Conservation (phyloP, 2,888 invertebrate species). For the Poecilobothrus nobilitatus region DNA sequence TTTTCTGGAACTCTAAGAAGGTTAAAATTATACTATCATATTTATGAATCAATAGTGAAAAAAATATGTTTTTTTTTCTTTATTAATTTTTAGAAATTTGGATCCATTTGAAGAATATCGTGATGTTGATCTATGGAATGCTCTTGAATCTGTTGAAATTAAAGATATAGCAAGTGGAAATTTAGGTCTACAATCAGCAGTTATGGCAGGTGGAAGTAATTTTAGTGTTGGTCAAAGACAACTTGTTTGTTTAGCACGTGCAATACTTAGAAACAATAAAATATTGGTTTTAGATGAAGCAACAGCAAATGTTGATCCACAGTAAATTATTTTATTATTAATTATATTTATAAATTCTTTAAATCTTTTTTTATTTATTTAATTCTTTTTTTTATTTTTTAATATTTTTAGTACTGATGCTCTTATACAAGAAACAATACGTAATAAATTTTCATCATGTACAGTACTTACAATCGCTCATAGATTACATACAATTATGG, state of each 20-base stretch:
- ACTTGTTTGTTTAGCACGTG: slow-evolving; percentile 73
- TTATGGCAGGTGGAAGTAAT: slow-evolving; percentile 52
- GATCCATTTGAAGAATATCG: slow-evolving; percentile 66
- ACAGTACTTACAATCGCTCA: slow-evolving; percentile 82
- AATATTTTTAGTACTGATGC: slow-evolving; percentile 51
- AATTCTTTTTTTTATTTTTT: background rate
- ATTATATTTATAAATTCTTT: too few relatives aligned
- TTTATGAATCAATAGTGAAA: background rate
- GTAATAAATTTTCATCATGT: slow-evolving; percentile 62
- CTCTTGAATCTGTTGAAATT: slow-evolving; percentile 62
- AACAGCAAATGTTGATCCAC: slow-evolving; percentile 56
- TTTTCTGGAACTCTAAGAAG: slow-evolving; percentile 48
- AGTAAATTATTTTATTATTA: slow-evolving; percentile 26
- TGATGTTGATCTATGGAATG: slow-evolving; percentile 61
- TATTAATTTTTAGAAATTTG: slow-evolving; percentile 55
- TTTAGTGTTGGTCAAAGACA: slow-evolving; percentile 58
- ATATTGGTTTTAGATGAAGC: slow-evolving; percentile 65
- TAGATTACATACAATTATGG: slow-evolving; percentile 82
- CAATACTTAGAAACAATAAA: slow-evolving; percentile 66
- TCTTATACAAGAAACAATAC: slow-evolving; percentile 69
- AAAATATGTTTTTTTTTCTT: background rate
- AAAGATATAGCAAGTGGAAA: slow-evolving; percentile 46
- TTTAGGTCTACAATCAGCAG: slow-evolving; percentile 48
- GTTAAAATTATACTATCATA: slow-evolving; percentile 12
- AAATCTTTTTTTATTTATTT: background rate